Evolutionary conservation across 1,140 invertebrate genomes (phyloP), one percentile per base, ranked within the genome.

Genomic region (Bombus superbus): DNA sequence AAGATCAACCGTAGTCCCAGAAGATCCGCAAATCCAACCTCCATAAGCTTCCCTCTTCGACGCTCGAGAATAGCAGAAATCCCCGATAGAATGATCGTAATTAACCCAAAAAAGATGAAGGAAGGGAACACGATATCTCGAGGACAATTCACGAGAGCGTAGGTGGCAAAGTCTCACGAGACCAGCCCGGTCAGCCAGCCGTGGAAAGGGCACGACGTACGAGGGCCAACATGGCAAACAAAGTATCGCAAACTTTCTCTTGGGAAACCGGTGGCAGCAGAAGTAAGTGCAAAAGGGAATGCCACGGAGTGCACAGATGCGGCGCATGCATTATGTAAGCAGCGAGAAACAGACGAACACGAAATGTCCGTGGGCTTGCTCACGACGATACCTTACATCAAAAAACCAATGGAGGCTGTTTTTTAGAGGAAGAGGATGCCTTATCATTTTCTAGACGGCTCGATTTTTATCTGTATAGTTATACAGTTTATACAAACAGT

Each of bases 301-400:
- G 80, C 25, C 44, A 57, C 40, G 10, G 83, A 88, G 86, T 72
- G 83, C 83, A 85, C 68, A 71, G 80, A 81, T 66, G 66, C 88
- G 62, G 78, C 72, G 53, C 89, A 92, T 91, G 90, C 88, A 92
- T 92, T 93, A 92, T 93, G 91, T 87, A 93, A 82, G 87, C 87
- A 79, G 47, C 77, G 73, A 69, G 86, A 91, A 92, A 90, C 85
- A 85, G 80, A 92, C 85, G 85, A 85, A 90, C 76, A 78, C 64
- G 64, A 85, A 85, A 89, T 86, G 85, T 81, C 85, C 69, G 69
- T 80, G 68, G 13, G 68, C 69, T 79, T 57, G 40, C 62, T 22
- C 35, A 11, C 66, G 47, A 62, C 74, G 83, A 89, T 78, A 77
- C n/a, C 38, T 57, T 59, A 68, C 44, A 79, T 42, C 64, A 57